Base-by-base conservation (phyloP, 2,888 invertebrate genomes). In the Drosophila buzzatii region DNA sequence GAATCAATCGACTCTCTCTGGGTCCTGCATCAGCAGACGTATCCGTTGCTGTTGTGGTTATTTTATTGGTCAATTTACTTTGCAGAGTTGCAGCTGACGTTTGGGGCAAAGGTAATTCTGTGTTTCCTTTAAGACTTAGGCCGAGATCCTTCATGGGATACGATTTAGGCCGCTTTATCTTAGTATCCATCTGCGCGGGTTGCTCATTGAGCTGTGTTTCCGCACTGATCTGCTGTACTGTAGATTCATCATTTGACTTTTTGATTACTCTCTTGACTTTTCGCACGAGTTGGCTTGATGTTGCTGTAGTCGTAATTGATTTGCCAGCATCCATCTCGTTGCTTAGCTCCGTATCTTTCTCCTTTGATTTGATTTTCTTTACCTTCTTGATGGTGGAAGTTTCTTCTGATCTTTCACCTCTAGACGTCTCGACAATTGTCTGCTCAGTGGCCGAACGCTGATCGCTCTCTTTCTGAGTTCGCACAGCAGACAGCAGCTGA, bases 141-240 rank as follows among this genome's bases (percentile, higher is more conserved):
- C 87, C 87, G 0, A 81, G 69, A 39, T 92, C 92, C 80, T 94
- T 94, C 52, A 93, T 93, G 1, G 95, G 94, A 85, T 94, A 95
- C 45, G 95, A 95, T 79, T 94, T 95, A 1, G 95, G 95, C 14
- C 95, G 91, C 33, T 94, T 93, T 7, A 95, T 86, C 82, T 93
- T 94, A 2, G 95, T 94, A 70, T 93, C 94, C 60, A 87, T 93
- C 42, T 92, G 18, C 0, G 53, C 55, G 0, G 74, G 81, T 14
- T 82, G 73, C 12, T 91, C 86, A 4, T 64, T 76, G 16, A 73
- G 12, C 42, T 80, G 83, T 0, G 71, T 23, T 3, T 81, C 81
- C 9, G 18, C 14, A 37, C 45, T n/a, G 20, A 57, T 33, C 44
- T 18, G 70, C 23, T 20, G 2, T 18, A 23, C 8, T 6, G n/a